Base-by-base conservation (phyloP, 2,113 vertebrate species). In the Lontra canadensis region DNA sequence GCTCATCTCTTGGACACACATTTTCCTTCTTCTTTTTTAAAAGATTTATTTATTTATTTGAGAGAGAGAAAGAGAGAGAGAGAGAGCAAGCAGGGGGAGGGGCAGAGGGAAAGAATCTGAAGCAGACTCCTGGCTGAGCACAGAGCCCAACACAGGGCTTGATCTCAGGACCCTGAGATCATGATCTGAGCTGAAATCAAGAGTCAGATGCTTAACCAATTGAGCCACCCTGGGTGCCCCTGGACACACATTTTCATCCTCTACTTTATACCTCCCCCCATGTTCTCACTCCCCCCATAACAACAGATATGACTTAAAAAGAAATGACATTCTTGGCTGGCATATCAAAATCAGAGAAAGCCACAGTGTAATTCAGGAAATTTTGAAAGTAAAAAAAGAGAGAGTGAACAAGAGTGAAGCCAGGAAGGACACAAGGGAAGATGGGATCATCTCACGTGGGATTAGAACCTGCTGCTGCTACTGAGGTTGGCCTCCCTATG, bases 361-460 rank as follows among this genome's bases (percentile, higher is more conserved):
- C 98, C 89, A 95, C 98, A 63, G 99, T 99, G 94, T 99, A 99
- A 94, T 98, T 42, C 89, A 99, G 98, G 98, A 99, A 99, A 88
- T 96, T 98, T 99, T 99, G 98, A 52, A 82, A 84, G 93, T 63
- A 82, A 61, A 94, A 79, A 79, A 21, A 34, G 21, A 55, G 29
- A 78, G 36, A 92, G 52, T 84, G 8, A 88, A 91, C 14, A 69
- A 76, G 17, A 63, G 21, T 93, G 44, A 97, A 94, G 31, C 76
- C 74, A 65, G 23, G 2, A 29, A 91, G 29, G 61, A 90, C 13
- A n/a, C 4, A n/a, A 42, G n/a, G 34, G 26, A 63, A 73, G 49
- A 81, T 0, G 4, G 17, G 7, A 47, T 42, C 29, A 13, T 6
- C 44, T 71, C 49, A 34, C 4, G 6, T 4, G 29, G 79, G n/a